Evolutionary conservation across 2,113 vertebrate genomes (phyloP).

Genomic region (Leucosticte australis): DNA sequence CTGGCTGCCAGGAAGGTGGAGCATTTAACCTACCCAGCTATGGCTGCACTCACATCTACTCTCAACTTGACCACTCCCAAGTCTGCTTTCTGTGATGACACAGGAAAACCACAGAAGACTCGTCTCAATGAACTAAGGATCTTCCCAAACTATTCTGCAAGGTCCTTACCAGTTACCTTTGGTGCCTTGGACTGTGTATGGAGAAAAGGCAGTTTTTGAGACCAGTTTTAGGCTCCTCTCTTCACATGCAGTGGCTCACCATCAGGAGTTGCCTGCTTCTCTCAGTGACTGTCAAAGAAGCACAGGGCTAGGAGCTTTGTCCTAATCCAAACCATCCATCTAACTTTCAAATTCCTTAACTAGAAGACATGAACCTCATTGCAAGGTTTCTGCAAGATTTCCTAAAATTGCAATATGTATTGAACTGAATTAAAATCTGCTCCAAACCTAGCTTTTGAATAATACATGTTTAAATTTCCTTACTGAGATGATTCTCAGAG

Average conservation of each 20-base stretch:
- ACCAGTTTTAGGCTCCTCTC: neutral
- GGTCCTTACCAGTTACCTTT: neutral
- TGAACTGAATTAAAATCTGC: neutral
- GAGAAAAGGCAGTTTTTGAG: neutral
- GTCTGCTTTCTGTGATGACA: neutral
- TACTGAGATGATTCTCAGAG: neutral
- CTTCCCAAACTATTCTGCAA: neutral
- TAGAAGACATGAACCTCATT: neutral
- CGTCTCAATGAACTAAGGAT: neutral
- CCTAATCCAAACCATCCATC: neutral
- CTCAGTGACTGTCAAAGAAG: neutral
- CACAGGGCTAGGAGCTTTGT: neutral
- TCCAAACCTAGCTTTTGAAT: neutral
- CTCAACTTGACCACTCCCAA: neutral
- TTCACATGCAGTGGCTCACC: neutral
- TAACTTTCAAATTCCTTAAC: neutral
- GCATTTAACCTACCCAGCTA: neutral
- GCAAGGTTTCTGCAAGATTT: neutral
- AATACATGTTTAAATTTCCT: neutral
- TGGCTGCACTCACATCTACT: neutral
- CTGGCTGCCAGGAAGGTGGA: rapidly evolving
- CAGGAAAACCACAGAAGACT: neutral
- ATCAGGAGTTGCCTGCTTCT: neutral
- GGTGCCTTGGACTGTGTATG: neutral
- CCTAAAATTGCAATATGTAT: neutral